Evolutionary conservation across 1,140 invertebrate species (phyloP).

Genomic region (Chrysopa pallens): DNA sequence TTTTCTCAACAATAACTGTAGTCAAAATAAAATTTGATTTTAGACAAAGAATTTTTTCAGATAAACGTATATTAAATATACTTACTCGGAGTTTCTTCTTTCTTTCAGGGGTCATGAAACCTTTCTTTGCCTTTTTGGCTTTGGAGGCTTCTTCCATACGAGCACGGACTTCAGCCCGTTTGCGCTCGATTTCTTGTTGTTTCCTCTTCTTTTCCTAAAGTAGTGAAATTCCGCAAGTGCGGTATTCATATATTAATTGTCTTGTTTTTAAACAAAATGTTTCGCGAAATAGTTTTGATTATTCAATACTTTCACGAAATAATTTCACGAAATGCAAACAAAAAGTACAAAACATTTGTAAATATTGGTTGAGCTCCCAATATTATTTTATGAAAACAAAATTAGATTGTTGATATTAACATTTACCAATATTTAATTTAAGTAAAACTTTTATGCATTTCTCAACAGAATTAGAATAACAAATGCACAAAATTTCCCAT

Average conservation of each 20-base stretch:
- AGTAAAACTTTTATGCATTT: no score
- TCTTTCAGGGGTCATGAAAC: conserved; percentile 96
- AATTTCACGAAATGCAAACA: background rate
- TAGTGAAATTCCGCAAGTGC: background rate
- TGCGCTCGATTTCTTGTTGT: conserved; percentile 84
- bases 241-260: background rate
- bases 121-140: conserved; percentile 91
- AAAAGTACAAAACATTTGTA: no score
- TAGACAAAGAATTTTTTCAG: background rate
- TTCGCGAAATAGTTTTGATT: background rate
- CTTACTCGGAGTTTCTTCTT: conserved; percentile 95
- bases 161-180: conserved; percentile 86
- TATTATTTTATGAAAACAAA: no score
- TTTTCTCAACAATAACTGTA: conserved; percentile 89
- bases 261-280: background rate
- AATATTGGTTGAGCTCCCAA: no score
- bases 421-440: no score
- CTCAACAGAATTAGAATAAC: no score
- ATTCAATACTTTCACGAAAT: background rate
- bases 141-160: conserved; percentile 90
- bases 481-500: no score
- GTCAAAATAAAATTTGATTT: conserved; percentile 1
- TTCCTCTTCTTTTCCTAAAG: conserved; percentile 80
- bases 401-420: no score
- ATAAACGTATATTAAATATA: conserved; percentile 11